Percentiles rank a stretch among this genome's conserved stretches.
Conservation (phyloP, 23 tunicate species). For the Oikopleura vanhoeffeni region DNA sequence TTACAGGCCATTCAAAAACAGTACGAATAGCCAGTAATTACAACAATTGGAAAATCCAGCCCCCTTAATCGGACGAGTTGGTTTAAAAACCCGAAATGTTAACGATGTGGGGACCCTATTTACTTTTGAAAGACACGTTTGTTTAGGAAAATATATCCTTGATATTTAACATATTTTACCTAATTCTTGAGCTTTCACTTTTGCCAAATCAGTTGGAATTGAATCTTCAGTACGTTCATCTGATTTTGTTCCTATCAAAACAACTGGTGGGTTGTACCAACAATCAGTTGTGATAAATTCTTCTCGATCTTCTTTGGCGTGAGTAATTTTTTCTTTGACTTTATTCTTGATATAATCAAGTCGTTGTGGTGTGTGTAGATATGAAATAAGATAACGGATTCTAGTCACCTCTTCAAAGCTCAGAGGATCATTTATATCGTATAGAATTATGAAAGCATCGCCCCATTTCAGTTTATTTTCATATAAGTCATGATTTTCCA, state of each 20-base stretch:
- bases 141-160: no score
- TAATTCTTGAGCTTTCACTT: not conserved
- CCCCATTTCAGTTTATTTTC: constrained; percentile 6
- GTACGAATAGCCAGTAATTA: no score
- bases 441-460: constrained; percentile 10
- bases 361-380: not conserved
- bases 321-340: not conserved
- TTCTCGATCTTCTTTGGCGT: not conserved
- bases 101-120: no score
- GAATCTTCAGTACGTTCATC: not conserved
- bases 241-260: not conserved
- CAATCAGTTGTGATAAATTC: not conserved
- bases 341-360: not conserved
- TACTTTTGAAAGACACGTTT: no score
- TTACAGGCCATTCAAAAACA: no score
- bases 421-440: not conserved
- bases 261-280: not conserved
- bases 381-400: not conserved
- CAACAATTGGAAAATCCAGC: no score
- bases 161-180: no score
- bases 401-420: constrained; percentile 11
- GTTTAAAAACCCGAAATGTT: no score
- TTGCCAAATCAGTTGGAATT: not conserved
- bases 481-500: not conserved
- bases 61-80: no score